These are phyloP conservation scores for Verasper variegatus DNA, from an alignment of 2,113 vertebrate species.

Conservation along the genomic window DNA sequence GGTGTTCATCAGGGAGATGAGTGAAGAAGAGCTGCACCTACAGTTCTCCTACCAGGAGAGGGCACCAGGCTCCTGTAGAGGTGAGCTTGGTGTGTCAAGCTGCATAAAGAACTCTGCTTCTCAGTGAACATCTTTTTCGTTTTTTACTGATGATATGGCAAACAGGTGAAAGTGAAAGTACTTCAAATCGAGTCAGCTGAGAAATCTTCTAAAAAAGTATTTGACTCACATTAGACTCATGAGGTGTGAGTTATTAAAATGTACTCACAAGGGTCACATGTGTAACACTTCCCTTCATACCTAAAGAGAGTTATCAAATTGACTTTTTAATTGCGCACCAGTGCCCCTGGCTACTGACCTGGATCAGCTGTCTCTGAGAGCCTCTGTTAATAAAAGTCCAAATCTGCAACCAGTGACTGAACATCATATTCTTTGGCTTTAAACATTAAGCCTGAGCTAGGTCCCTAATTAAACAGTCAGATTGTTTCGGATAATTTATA, in stretches of 20 bases:
- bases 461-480: background rate
- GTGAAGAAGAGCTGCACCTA: conserved; percentile 91
- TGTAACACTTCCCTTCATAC: conserved; percentile 12
- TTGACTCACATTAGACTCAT: conserved; percentile 1
- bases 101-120: background rate
- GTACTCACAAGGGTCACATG: conserved; percentile 15
- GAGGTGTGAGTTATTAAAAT: conserved; percentile 28
- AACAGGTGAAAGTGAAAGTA: background rate
- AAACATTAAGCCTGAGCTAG: background rate
- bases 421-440: conserved; percentile 1
- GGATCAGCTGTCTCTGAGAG: conserved; percentile 36
- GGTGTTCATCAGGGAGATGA: conserved; percentile 92
- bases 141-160: background rate
- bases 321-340: conserved; percentile 44
- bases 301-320: conserved; percentile 41
- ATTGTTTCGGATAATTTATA: background rate
- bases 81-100: conserved; percentile 52
- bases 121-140: background rate
- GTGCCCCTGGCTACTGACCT: conserved; percentile 42
- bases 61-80: conserved; percentile 86
- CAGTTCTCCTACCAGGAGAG: conserved; percentile 94
- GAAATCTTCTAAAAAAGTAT: background rate
- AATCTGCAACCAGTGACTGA: conserved; percentile 10
- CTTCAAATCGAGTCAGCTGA: background rate
- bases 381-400: too few relatives aligned